phyloP scores from a whole-genome alignment of 2,113 vertebrate species.

The Tamias sibiricus region DNA sequence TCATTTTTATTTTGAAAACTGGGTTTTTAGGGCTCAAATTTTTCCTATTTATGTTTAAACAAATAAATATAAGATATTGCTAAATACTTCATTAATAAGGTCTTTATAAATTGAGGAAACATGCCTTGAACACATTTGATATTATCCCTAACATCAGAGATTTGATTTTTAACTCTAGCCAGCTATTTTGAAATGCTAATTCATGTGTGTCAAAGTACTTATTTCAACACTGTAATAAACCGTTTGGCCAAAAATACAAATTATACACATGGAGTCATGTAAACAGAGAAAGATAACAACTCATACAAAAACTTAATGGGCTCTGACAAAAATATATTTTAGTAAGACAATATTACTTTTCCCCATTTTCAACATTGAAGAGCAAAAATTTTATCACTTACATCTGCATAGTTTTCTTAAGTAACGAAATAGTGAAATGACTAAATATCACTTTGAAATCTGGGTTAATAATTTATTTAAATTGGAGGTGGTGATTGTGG shows the following conservation, averaged over 20 bases:
- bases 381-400: not conserved
- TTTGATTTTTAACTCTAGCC: conserved; percentile 17
- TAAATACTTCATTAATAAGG: not conserved
- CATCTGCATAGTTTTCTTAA: conserved; percentile 25
- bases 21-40: conserved; percentile 8
- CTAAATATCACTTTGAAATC: conserved; percentile 37
- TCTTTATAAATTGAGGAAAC: not conserved
- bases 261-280: not conserved
- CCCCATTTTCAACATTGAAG: not conserved
- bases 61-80: not conserved
- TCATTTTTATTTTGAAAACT: conserved; percentile 13
- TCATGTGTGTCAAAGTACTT: not conserved
- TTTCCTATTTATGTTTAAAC: conserved; percentile 21
- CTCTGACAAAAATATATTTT: not conserved
- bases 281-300: not conserved
- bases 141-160: not conserved
- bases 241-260: not conserved
- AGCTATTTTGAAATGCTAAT: not conserved
- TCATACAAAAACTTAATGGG: not conserved
- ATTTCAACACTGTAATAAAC: not conserved
- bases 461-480: not conserved
- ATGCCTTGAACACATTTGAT: not conserved
- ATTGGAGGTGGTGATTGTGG: not conserved
- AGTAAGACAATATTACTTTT: not conserved
- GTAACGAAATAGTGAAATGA: not conserved